Base-by-base conservation (phyloP, 23 tunicate genomes). In the Diplosoma virens region DNA sequence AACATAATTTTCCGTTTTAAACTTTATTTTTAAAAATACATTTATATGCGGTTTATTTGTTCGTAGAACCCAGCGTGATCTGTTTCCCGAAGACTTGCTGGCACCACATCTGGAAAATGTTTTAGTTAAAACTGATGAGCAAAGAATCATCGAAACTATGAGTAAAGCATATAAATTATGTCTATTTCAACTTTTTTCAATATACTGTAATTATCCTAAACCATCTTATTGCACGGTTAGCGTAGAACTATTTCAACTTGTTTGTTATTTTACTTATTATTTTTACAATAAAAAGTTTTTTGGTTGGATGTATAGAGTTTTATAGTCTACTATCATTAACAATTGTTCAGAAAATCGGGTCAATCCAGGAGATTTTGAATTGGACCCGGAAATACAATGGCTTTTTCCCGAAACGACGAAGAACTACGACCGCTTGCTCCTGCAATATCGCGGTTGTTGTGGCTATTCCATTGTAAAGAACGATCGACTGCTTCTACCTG, bases 341-440 rank as follows among this genome's bases (percentile, higher is more conserved):
- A n/a, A 11, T 45, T 45, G 11, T 45, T 11, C 58, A 80, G 93
- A 85, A 30, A 75, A 85, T 60, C 74, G 93, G 29, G 84, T 92
- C 37, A 58, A 92, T 34, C 92, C 97, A 9, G 83, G 27, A 21
- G 92, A 92, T 27, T 85, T 85, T 56, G 27, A 45, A 32, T 78
- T 83, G 41, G 63, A 83, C 24, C 81, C 66, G 0, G 79, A 89
- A 11, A 75, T 94, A 22, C 75, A 74, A 30, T 94, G 95, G 99
- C 47, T 94, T 54, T 94, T 87, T 56, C 99, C 95, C 9, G 99
- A 94, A 74, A 94, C 90, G 0, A 92, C 92, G n/a, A 92, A 82
- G 63, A 88, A 88, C 56, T 82, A 79, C 58, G 95, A 94, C 47
- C 79, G 82, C 5, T 37, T 94, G 27, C 41, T 83, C 24, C 73